Percentiles rank a stretch among this genome's conserved stretches.
These are phyloP conservation scores for Drosophila nikananu DNA, from an alignment of 1,140 invertebrate genomes.

Conservation along the genomic window DNA sequence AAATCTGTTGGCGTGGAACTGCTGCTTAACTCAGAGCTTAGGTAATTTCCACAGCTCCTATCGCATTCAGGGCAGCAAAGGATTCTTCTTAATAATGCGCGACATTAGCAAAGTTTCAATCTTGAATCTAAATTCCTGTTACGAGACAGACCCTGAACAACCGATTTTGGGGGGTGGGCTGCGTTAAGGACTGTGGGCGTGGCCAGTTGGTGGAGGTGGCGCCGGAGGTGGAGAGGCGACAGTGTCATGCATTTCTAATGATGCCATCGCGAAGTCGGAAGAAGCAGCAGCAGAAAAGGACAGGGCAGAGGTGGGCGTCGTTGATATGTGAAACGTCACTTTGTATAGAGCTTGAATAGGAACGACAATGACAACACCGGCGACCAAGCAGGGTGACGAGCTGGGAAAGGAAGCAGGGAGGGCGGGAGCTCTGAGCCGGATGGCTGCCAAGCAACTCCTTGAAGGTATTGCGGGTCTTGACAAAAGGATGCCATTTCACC, in stretches of 20 bases:
- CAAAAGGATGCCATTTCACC: conserved; percentile 78
- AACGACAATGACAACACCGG: conserved; percentile 66
- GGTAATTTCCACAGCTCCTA: conserved; percentile 59
- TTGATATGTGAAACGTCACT: conserved; percentile 83
- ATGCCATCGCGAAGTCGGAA: conserved; percentile 50
- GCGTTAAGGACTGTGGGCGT: conserved; percentile 36
- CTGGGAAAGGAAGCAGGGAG: neutral
- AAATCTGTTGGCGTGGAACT: neutral
- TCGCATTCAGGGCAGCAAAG: conserved; percentile 58
- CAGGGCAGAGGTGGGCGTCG: conserved; percentile 27
- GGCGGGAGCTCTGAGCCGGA: conserved; percentile 2
- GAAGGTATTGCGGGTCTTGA: conserved; percentile 67
- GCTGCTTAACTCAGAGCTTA: neutral
- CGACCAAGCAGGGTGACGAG: conserved; percentile 37
- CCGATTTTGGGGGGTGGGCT: conserved; percentile 11
- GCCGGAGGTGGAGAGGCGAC: conserved; percentile 32
- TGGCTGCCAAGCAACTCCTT: conserved; percentile 4
- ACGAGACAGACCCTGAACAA: conserved; percentile 28
- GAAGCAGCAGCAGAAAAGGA: neutral
- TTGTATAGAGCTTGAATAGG: conserved; percentile 78
- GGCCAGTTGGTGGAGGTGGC: conserved; percentile 9
- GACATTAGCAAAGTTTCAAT: conserved; percentile 83
- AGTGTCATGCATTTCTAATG: conserved; percentile 85
- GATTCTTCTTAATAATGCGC: conserved; percentile 79
- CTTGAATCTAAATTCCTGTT: conserved; percentile 76